Base-by-base conservation (phyloP, 2,888 invertebrate species). In the Brachyptera risi region DNA sequence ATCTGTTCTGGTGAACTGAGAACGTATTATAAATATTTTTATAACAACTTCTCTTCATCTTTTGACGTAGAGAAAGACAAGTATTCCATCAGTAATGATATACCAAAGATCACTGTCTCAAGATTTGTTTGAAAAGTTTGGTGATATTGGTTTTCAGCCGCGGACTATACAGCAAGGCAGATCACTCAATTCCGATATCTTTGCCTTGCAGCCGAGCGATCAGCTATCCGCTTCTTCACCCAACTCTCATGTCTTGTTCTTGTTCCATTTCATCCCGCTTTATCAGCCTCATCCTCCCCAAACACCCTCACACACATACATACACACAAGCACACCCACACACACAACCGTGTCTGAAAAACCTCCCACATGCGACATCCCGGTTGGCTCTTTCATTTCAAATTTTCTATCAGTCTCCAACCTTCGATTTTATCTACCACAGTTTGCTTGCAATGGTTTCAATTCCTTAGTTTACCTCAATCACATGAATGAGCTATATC, bases 131-230 rank as follows among this genome's bases (percentile, higher is more conserved):
- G 54, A 17, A 37, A 54, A 54, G 54, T 54, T 54, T 15, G 15
- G 19, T 54, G 35, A n/a, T 19, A 54, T 54, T 35, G 54, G 54
- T 54, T 54, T 35, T 19, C 21, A 37, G 35, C 19, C 11, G 19
- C 54, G 37, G 54, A 54, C 21, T 54, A 23, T 54, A 54, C 54
- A 54, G 54, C 54, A 35, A 37, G 19, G 35, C 54, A 54, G 54
- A 54, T 54, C 54, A 54, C 54, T 54, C 54, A 54, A 35, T 54
- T 35, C 37, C 54, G 54, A 54, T 54, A 54, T 54, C 54, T 47
- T 47, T 47, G 47, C 47, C 47, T 47, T 21, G 47, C 47, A 47
- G 47, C 47, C 23, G 23, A 47, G 47, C 47, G 47, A 47, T 47
- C 47, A 47, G 47, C 47, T 47, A 47, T 47, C 47, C 47, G 47